Conservation (phyloP, 2,797 vertebrate species). For the Dendrocincla tyrannina region DNA sequence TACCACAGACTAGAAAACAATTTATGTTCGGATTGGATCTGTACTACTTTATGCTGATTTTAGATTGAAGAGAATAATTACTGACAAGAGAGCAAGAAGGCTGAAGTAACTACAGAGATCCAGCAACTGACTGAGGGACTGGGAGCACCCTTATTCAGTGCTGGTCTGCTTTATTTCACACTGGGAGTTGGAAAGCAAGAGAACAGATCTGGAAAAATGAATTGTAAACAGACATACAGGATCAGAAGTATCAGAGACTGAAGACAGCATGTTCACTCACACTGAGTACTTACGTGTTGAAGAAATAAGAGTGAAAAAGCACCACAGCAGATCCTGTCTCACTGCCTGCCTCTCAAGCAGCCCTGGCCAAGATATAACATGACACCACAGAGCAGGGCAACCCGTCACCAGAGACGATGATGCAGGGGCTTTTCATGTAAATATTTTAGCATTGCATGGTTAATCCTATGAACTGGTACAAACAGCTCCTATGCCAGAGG, state of each 20-base stretch:
- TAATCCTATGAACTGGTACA: constrained; percentile 54
- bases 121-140: neutral
- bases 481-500: constrained; percentile 41
- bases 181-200: neutral
- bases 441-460: constrained; percentile 60
- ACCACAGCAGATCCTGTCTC: neutral
- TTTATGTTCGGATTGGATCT: neutral
- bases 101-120: neutral
- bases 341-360: neutral
- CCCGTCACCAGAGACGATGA: constrained; percentile 25
- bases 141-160: neutral
- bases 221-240: neutral
- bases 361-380: neutral
- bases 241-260: neutral
- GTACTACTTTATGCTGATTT: neutral
- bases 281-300: neutral
- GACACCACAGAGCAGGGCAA: constrained; percentile 35
- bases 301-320: neutral
- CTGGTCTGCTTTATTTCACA: neutral
- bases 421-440: constrained; percentile 38
- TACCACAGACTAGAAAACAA: neutral
- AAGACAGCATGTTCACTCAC: neutral
- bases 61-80: neutral
- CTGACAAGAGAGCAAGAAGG: neutral
- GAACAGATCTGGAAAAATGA: neutral